These are phyloP conservation scores for Prionace glauca DNA, from an alignment of 2,797 vertebrate species.

Conservation along the genomic window DNA sequence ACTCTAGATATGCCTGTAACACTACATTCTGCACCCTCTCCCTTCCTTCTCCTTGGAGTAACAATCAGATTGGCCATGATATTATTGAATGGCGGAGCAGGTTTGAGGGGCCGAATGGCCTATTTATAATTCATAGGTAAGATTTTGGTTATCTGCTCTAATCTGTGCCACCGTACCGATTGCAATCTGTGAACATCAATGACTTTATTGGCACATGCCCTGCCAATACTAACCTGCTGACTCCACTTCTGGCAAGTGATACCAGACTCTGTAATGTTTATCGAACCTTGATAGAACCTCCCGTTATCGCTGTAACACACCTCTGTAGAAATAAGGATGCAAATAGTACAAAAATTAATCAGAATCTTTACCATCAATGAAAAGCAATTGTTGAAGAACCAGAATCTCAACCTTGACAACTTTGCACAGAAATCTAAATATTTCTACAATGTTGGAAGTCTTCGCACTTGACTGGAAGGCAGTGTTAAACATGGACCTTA, in stretches of 20 bases:
- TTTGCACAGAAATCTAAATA: neutral
- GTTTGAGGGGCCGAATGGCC: no score
- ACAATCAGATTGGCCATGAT: no score
- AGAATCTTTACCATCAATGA: neutral
- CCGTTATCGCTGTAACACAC: slow-evolving; percentile 74
- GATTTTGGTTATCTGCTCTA: neutral
- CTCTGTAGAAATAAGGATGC: slow-evolving; percentile 51
- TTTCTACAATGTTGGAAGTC: neutral
- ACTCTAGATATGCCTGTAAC: no score
- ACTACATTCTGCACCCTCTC: no score
- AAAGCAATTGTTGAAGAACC: neutral
- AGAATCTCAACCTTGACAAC: neutral
- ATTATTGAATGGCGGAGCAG: no score
- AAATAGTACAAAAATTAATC: neutral
- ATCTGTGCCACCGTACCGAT: neutral
- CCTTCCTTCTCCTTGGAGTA: no score
- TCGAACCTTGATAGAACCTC: slow-evolving; percentile 73
- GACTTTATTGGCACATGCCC: neutral
- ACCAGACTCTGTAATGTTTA: slow-evolving; percentile 68
- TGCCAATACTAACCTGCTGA: slow-evolving; percentile 48
- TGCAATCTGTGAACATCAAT: neutral
- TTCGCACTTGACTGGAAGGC: no score
- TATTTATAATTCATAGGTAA: neutral
- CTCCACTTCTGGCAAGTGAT: slow-evolving; percentile 76
- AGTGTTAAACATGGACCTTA: no score